These are phyloP conservation scores for Dasyornis broadbenti DNA, from an alignment of 2,113 vertebrate species.

Conservation along the genomic window DNA sequence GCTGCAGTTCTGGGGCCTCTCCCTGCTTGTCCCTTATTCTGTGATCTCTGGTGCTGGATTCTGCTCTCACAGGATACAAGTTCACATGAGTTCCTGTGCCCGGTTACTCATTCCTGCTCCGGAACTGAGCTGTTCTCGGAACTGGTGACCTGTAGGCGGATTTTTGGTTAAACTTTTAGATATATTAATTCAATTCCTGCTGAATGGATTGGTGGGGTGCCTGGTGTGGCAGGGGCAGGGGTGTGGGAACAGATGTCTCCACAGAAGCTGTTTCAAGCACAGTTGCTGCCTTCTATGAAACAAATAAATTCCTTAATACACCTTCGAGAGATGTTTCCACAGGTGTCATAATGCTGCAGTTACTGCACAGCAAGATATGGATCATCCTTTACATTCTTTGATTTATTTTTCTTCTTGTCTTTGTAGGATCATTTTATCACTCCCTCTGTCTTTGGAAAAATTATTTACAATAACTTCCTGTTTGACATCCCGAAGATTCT, in stretches of 20 bases:
- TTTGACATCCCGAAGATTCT: constrained; percentile 97
- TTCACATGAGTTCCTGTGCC: not conserved
- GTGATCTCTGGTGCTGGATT: not conserved
- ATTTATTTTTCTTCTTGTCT: not conserved
- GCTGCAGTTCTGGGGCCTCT: not conserved
- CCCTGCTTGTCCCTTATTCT: not conserved
- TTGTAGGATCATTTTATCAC: constrained; percentile 90
- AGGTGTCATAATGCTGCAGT: not conserved
- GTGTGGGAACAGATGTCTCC: not conserved
- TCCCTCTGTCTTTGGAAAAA: constrained; percentile 89
- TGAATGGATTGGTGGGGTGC: not conserved
- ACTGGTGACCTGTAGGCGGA: not conserved
- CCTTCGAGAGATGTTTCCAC: not conserved
- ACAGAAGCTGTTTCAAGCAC: not conserved
- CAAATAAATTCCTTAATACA: not conserved
- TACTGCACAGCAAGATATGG: not conserved
- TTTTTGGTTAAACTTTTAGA: not conserved
- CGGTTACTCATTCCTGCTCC: not conserved
- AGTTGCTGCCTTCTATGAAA: not conserved
- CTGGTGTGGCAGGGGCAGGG: not conserved
- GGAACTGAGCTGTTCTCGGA: not conserved
- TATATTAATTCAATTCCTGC: not conserved
- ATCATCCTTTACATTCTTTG: not conserved
- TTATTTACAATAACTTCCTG: constrained; percentile 94
- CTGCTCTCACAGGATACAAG: not conserved